Conservation (phyloP, 2,888 invertebrate species). For the Synergus gifuensis region DNA sequence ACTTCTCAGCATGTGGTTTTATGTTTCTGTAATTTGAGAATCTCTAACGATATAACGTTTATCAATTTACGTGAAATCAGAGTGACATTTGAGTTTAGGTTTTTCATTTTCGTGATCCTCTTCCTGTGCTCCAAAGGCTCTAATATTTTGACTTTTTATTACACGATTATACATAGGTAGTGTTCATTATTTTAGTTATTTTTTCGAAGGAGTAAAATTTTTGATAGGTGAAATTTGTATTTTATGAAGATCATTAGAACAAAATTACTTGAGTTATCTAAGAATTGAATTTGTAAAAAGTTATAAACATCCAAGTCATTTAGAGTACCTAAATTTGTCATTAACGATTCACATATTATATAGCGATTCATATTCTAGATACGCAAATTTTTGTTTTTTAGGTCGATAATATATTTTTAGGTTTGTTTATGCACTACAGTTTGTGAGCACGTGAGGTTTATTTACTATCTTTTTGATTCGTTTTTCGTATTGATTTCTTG, state of each 20-base stretch:
- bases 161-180: background rate
- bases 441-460: background rate
- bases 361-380: background rate
- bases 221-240: background rate
- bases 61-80: background rate
- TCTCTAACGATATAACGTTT: background rate
- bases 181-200: background rate
- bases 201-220: background rate
- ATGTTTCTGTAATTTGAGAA: background rate
- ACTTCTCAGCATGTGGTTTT: background rate
- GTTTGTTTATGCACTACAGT: background rate
- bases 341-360: background rate
- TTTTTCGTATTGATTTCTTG: background rate
- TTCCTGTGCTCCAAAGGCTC: background rate
- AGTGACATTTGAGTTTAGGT: background rate
- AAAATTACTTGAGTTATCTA: background rate
- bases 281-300: background rate
- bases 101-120: background rate
- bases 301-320: background rate
- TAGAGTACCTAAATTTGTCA: background rate
- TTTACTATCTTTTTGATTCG: background rate
- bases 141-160: conserved; percentile 1
- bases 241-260: background rate
- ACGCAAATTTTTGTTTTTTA: background rate
- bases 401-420: background rate